phyloP scores from a whole-genome alignment of 2,113 vertebrate species.

The Centropus bengalensis region DNA sequence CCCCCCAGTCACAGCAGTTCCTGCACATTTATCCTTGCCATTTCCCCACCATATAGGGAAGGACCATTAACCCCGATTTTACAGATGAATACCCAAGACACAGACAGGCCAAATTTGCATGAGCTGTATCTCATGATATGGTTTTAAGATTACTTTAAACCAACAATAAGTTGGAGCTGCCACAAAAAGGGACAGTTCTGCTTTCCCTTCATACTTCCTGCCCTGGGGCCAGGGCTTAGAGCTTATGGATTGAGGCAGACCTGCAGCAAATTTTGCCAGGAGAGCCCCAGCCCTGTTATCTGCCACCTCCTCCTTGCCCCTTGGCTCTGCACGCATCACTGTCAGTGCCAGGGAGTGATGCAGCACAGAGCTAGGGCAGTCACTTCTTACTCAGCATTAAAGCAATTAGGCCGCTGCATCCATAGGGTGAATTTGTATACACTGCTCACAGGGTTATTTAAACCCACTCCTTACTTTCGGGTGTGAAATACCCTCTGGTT shows the following conservation, averaged over 20 bases:
- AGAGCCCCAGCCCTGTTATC: not conserved
- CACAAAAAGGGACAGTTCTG: not conserved
- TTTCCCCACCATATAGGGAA: not conserved
- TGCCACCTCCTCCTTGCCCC: not conserved
- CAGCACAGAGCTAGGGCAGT: not conserved
- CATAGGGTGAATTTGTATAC: not conserved
- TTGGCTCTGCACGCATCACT: rapidly evolving
- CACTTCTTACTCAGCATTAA: not conserved
- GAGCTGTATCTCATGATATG: not conserved
- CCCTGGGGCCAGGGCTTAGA: not conserved
- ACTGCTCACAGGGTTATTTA: not conserved
- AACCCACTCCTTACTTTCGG: not conserved
- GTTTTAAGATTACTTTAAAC: not conserved
- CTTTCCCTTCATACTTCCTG: not conserved
- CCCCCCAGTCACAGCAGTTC: not conserved
- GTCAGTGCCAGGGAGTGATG: not conserved
- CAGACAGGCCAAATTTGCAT: not conserved
- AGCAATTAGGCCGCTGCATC: not conserved
- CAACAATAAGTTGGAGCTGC: not conserved
- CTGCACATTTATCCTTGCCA: not conserved
- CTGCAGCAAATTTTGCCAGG: not conserved
- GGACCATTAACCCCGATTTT: not conserved
- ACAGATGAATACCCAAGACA: not conserved
- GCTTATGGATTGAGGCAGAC: not conserved
- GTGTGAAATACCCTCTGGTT: not conserved